Evolutionary conservation across 2,888 invertebrate species (phyloP).

Genomic region (Oligia latruncula): DNA sequence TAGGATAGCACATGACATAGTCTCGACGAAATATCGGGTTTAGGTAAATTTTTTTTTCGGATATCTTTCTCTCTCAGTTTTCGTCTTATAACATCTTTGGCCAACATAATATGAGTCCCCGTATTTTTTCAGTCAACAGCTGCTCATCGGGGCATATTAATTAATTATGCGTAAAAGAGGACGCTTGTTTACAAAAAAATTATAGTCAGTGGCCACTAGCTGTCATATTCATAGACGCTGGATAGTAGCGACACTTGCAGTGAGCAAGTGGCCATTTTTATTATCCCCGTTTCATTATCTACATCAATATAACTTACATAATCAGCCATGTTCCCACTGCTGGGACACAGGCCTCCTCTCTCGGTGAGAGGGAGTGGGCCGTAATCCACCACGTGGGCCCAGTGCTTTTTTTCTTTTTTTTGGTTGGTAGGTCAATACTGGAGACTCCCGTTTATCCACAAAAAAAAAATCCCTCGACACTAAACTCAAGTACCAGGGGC

Average conservation of each 20-base stretch:
- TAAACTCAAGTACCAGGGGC: conserved; percentile 13
- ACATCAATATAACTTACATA: background rate
- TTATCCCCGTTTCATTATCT: background rate
- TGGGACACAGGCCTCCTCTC: no score
- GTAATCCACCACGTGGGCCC: no score
- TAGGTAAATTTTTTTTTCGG: background rate
- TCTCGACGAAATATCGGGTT: background rate
- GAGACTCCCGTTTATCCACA: background rate
- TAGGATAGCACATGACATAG: background rate
- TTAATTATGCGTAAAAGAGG: background rate
- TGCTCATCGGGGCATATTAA: background rate
- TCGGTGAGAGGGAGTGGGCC: no score
- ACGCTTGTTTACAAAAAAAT: background rate
- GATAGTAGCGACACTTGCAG: background rate
- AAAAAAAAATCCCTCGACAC: background rate
- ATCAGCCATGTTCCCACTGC: no score
- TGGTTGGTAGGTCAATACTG: background rate
- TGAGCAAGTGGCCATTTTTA: background rate
- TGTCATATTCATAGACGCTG: background rate
- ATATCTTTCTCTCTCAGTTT: background rate
- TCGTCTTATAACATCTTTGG: background rate
- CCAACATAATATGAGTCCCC: background rate
- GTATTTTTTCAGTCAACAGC: background rate
- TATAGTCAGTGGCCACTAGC: background rate
- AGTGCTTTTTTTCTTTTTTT: no score